Base-by-base conservation (phyloP, 1,140 invertebrate genomes). In the Odontomachus brunneus region DNA sequence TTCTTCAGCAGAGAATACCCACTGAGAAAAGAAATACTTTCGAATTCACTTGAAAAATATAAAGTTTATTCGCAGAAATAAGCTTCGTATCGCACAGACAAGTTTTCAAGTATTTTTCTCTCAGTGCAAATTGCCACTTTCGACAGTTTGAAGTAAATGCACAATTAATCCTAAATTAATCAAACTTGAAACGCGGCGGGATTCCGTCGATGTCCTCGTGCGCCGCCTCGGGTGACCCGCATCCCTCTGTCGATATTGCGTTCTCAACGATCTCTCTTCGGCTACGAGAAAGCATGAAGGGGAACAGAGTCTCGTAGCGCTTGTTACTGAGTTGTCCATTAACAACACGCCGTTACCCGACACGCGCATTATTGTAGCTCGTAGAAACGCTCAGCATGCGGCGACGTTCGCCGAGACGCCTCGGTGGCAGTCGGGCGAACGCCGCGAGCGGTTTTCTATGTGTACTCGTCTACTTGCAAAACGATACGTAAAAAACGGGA, bases 391-490 rank as follows among this genome's bases (percentile, higher is more conserved):
- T 82, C 69, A 57, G 63, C 73, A 80, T 66, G 66, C 53, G 57
- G 33, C 55, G 19, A 12, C 24, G 26, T 12, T 51, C 11, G 38
- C 9, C 38, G 72, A 44, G n/a, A n/a, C 60, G 19, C n/a, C 48
- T 38, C 24, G n/a, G 17, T 38, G 5, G 2, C 26, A 60, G 24
- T 22, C 33, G 75, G 29, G 33, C 49, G 57, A 44, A 55, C 26
- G 73, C 33, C 38, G 57, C 65, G 24, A 33, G 57, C 67, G 75
- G 15, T 83, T 83, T 88, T 88, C 80, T 85, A 74, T 84, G 60
- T 84, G 62, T 84, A 74, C 62, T 84, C 86, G 84, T 86, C 57
- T 87, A 69, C 59, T 69, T 53, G 57, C 75, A 82, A 85, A 85
- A 69, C 19, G 55, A 83, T 83, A 83, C 69, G 84, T 81, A 75